Base-by-base conservation (phyloP, 2,797 vertebrate species). In the Otolemur crassicaudatus region DNA sequence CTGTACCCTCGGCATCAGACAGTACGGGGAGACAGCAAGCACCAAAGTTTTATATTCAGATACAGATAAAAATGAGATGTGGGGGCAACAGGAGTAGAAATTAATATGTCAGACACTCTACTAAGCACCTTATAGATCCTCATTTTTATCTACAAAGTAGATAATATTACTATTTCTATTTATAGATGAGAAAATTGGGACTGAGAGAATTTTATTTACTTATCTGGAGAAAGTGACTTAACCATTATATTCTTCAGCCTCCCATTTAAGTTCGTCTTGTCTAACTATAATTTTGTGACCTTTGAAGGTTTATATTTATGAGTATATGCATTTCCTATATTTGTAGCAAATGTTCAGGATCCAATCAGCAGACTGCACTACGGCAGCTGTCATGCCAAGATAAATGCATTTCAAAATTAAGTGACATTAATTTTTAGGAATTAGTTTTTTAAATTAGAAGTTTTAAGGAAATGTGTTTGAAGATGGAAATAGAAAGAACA, bases 371-470 rank as follows among this genome's bases (percentile, higher is more conserved):
- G 19, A 82, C 6, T 10, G 63, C 63, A 80, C 23, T 31, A 95
- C 2, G 67, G 20, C 11, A 93, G 43, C 20, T 80, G 29, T 69
- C 34, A 13, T 49, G 4, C 1, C 46, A 82, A 56, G 19, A 92
- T 23, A 95, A 94, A 82, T 2, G 77, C 43, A 46, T 72, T 72
- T 92, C 43, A 92, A 86, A 97, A 94, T 25, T n/a, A 69, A 49
- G 46, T 14, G 46, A 49, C 46, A 49, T 49, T 49, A 49, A 49
- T 13, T 49, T 49, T 49, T 49, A 49, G 11, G 46, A 49, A 49
- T 49, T 49, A 49, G 46, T 49, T 49, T 49, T 49, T 49, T 14
- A 49, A 77, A 87, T 5, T 27, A n/a, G 46, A 97, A 69, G 70
- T 40, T 25, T 20, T 4, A 23, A n/a, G 46, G 96, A 69, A 76